A percentile compares a stretch with the other conserved stretches of the same genome.
These are phyloP conservation scores for Apamea anceps DNA, from an alignment of 2,888 invertebrate species.

Conservation along the genomic window DNA sequence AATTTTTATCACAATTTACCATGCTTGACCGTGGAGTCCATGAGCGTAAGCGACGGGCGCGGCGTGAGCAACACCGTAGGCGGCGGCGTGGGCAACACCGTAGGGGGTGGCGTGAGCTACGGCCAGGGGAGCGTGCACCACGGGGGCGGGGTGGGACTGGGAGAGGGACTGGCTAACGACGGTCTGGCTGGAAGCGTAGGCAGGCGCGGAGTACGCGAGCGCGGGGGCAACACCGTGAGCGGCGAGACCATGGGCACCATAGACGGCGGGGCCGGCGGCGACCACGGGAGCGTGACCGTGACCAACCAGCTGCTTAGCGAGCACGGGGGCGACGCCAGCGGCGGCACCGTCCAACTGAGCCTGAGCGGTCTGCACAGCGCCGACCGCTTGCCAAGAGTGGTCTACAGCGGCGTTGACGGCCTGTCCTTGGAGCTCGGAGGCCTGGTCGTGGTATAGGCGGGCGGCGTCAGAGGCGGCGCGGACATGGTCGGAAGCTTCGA, in stretches of 20 bases:
- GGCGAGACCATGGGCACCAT: slow-evolving; percentile 66
- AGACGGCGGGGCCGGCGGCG: slow-evolving; percentile 60
- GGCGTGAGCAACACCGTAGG: slow-evolving; percentile 71
- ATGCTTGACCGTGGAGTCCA: slow-evolving; percentile 79
- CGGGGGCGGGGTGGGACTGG: slow-evolving; percentile 84
- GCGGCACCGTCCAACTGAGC: slow-evolving; percentile 87
- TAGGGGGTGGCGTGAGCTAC: slow-evolving; percentile 76
- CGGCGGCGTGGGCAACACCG: slow-evolving; percentile 71
- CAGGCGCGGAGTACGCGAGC: slow-evolving; percentile 70
- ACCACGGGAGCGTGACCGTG: slow-evolving; percentile 79
- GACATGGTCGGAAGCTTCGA: slow-evolving; percentile 85
- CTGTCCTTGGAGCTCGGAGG: slow-evolving; percentile 85
- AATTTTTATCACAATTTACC: slow-evolving; percentile 87
- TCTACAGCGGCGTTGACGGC: slow-evolving; percentile 88
- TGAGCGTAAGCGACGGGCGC: slow-evolving; percentile 69
- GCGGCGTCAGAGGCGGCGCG: slow-evolving; percentile 85
- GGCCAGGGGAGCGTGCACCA: slow-evolving; percentile 69
- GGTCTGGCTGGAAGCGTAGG: slow-evolving; percentile 76
- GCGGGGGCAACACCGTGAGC: slow-evolving; percentile 69
- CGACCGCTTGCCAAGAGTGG: slow-evolving; percentile 87
- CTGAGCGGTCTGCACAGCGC: slow-evolving; percentile 85
- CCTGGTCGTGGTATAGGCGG: slow-evolving; percentile 87
- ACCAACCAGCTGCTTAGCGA: slow-evolving; percentile 86
- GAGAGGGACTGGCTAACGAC: slow-evolving; percentile 82
- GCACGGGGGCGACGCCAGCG: slow-evolving; percentile 85